Evolutionary conservation across 1,140 invertebrate genomes (phyloP), one percentile per base, ranked within the genome.

Genomic region (Drosophila nigromelanica): DNA sequence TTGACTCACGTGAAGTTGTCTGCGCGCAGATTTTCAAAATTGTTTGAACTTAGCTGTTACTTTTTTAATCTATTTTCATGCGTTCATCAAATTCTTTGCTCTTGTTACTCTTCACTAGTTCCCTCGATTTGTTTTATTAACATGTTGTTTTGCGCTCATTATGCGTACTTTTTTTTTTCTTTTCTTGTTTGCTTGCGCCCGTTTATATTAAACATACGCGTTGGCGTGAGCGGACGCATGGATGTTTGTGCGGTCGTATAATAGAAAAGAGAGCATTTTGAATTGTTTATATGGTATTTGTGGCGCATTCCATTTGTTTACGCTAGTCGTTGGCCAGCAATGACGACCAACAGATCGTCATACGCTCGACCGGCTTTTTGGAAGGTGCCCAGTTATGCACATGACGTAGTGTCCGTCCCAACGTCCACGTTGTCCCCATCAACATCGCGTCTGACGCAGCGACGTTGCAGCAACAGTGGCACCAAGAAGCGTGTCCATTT

Each of bases 291-390:
- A 45, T 54, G 27, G 66, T 67, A 55, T 67, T 72, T 75, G 82
- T 61, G 42, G 66, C 75, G 68, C 59, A 56, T 86, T 81, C 77
- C 68, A 78, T 73, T 89, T 87, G 83, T 87, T 87, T 87, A 87
- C 79, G 73, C 78, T 87, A 81, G 83, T 89, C 83, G 73, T 61
- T 83, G 76, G 69, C 70, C 76, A 87, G 83, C 85, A 82, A 87
- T 87, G 82, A 87, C 82, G 82, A 87, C 82, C 79, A 79, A 73
- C 83, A 83, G 80, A 89, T 83, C 83, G 69, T 78, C 94, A 92
- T 94, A 93, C 83, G 93, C 93, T 82, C 92, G 94, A 76, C 94
- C 94, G 61, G 92, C 94, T 43, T 95, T 95, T 90, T 95, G 94
- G 94, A 93, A 93, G 64, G 91, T 93, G 59, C 93, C 93, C 10